Conservation (phyloP, 2,888 invertebrate genomes). For the Zaprionus obscuricornis region DNA sequence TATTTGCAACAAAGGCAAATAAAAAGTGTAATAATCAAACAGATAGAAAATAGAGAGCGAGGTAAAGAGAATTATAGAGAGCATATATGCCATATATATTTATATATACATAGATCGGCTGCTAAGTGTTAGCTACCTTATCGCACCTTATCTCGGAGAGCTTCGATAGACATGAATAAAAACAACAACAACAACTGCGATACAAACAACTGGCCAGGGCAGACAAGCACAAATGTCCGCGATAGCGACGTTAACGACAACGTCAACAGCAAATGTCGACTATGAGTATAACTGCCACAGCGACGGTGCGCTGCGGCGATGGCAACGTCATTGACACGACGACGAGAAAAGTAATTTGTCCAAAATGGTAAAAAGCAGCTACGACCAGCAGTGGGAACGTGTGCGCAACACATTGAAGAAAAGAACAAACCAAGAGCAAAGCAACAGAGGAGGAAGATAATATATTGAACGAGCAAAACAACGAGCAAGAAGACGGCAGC, state of each 20-base stretch:
- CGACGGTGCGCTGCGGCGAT: too few species aligned
- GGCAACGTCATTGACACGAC: conserved; percentile 45
- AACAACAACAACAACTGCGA: neutral
- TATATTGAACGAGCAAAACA: conserved; percentile 68
- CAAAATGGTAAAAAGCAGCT: conserved; percentile 54
- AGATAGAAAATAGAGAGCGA: neutral
- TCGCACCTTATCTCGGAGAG: conserved; percentile 40
- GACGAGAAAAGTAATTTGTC: conserved; percentile 58
- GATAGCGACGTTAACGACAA: too few species aligned
- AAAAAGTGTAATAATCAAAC: conserved; percentile 17
- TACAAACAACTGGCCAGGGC: conserved; percentile 1
- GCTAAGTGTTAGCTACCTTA: too few species aligned
- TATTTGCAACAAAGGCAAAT: conserved; percentile 10
- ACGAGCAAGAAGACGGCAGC: conserved; percentile 26
- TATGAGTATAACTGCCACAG: conserved; percentile 9
- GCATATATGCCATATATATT: neutral
- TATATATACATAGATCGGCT: too few species aligned
- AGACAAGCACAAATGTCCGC: conserved; percentile 12
- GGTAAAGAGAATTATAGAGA: neutral
- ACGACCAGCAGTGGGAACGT: conserved; percentile 40
- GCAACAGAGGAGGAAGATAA: conserved; percentile 43
- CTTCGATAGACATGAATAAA: conserved; percentile 34
- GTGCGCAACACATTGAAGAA: conserved; percentile 41
- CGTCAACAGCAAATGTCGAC: neutral
- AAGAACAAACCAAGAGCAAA: conserved; percentile 39